Conservation (phyloP, 2,888 invertebrate genomes). For the Mechanitis messenoides region DNA sequence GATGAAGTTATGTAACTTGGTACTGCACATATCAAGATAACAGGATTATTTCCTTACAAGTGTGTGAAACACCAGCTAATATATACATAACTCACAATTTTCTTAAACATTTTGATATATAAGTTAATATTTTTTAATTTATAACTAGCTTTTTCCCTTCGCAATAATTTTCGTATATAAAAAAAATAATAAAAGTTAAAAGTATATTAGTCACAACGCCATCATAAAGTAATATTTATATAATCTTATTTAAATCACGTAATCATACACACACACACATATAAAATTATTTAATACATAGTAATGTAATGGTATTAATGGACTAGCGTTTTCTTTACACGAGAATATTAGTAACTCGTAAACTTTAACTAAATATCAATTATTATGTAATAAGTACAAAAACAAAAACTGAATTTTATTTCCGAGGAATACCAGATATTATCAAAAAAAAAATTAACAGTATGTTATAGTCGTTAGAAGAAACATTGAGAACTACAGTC, state of each 20-base stretch:
- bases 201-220: neutral
- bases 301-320: neutral
- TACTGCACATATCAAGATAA: constrained; percentile 20
- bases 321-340: too few relatives aligned
- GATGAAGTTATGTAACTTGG: constrained; percentile 20
- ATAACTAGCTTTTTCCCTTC: too few relatives aligned
- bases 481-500: constrained; percentile 14
- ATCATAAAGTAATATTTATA: constrained; percentile 15
- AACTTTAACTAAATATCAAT: too few relatives aligned
- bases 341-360: too few relatives aligned
- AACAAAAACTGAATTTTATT: too few relatives aligned
- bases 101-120: neutral
- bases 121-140: too few relatives aligned
- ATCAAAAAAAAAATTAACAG: neutral
- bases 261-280: neutral
- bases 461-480: constrained; percentile 3
- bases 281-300: neutral
- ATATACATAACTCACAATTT: constrained; percentile 1
- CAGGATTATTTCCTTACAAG: constrained; percentile 23
- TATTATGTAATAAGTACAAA: too few relatives aligned
- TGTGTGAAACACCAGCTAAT: neutral
- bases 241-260: constrained; percentile 11
- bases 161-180: too few relatives aligned
- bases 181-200: too few relatives aligned
- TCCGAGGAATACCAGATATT: too few relatives aligned